Conservation (phyloP, 2,113 vertebrate species). For the Ceyx margarethae region DNA sequence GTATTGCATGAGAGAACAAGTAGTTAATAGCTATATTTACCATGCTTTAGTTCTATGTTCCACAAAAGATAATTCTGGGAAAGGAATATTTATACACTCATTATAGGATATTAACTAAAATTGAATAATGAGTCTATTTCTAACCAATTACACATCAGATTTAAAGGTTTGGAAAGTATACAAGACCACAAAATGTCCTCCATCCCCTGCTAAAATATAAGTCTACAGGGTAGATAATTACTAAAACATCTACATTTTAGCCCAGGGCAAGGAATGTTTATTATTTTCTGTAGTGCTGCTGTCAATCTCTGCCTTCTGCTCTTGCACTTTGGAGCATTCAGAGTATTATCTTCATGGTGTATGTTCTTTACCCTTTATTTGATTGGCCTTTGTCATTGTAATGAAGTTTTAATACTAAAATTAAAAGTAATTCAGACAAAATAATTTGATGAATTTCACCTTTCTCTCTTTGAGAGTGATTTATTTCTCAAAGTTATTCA, state of each 20-base stretch:
- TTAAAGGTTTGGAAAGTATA: background rate
- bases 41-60: background rate
- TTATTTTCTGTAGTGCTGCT: background rate
- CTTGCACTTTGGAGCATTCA: background rate
- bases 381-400: background rate
- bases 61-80: background rate
- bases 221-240: background rate
- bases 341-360: background rate
- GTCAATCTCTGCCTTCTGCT: background rate
- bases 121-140: background rate
- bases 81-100: background rate
- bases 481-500: slow-evolving; percentile 46
- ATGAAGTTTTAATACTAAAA: background rate
- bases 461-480: background rate
- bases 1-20: background rate
- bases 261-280: background rate
- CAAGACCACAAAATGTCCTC: background rate
- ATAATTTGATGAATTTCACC: slow-evolving; percentile 9
- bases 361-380: background rate
- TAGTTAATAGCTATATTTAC: background rate
- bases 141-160: background rate
- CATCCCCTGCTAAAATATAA: background rate
- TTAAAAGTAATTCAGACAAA: slow-evolving; percentile 11
- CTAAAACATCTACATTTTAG: background rate
- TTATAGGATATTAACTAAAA: background rate